Base-by-base conservation (phyloP, 1,140 invertebrate genomes). In the Drosophila pallidifrons region DNA sequence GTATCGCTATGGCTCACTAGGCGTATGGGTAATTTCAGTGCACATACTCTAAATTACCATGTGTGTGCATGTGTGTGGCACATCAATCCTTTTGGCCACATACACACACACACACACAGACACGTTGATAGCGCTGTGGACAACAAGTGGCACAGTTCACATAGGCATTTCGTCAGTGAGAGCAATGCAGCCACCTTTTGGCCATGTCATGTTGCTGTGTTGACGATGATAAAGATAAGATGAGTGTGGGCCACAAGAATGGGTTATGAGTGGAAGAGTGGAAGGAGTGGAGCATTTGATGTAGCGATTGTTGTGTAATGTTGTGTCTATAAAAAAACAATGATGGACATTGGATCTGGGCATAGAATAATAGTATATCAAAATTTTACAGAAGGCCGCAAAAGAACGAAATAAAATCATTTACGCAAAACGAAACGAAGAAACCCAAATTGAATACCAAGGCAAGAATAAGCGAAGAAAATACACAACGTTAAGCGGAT, bases 331-430 rank as follows among this genome's bases (percentile, higher is more conserved):
- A 88, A 85, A 88, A 88, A 88, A 88, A 87, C 86, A 88, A 88
- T 88, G 81, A 88, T 60, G 85, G 85, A 88, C 77, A 90, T 63
- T 89, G 63, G 64, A 70, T 70, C 45, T 69, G 80, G 83, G 85
- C 85, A 75, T 88, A 85, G 77, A 88, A 88, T 88, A 88, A 88
- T 88, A 88, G 83, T 85, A 89, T 82, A 89, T 88, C 74, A 88
- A 88, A 80, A 89, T 79, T 79, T 85, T 89, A 79, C 83, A 88
- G 75, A 60, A 76, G 64, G 54, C 46, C 66, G 15, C 69, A 73
- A 59, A 61, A 57, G 55, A 41, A 73, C 20, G 57, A 89, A 89
- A 85, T 88, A 66, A 89, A 89, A 88, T 89, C 86, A 88, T 88
- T 89, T 88, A 89, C 85, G 85, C 85, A 88, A 85, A 79, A 78